These are phyloP conservation scores for Hippolais icterina DNA, from an alignment of 2,113 vertebrate genomes.

Conservation along the genomic window DNA sequence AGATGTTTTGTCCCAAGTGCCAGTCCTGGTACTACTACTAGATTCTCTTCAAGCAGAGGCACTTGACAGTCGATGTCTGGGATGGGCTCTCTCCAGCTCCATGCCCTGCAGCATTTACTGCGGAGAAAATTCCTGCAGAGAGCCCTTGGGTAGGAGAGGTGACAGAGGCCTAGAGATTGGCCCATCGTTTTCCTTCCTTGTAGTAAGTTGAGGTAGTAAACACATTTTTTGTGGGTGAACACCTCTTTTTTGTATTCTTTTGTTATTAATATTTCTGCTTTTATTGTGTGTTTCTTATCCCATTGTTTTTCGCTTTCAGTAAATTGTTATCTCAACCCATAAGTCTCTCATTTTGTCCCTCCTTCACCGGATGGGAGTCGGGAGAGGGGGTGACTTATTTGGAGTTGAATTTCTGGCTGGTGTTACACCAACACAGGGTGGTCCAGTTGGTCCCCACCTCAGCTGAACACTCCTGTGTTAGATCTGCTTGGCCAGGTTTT, in stretches of 20 bases:
- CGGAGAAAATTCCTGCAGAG: neutral
- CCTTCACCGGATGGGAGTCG: rapidly evolving
- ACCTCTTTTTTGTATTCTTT: neutral
- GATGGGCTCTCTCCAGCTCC: neutral
- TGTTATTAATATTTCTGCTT: neutral
- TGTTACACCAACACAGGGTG: neutral
- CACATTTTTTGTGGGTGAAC: neutral
- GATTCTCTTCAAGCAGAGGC: neutral
- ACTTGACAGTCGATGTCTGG: neutral
- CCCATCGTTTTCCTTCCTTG: neutral
- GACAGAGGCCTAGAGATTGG: neutral
- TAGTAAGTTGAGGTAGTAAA: neutral
- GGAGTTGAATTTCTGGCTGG: neutral
- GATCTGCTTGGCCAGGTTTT: neutral
- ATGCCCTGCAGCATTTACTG: neutral
- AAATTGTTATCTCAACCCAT: neutral
- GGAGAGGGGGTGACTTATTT: neutral
- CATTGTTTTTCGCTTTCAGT: neutral
- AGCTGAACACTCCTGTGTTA: neutral
- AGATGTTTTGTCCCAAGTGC: neutral
- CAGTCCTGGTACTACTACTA: neutral
- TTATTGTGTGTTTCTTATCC: neutral
- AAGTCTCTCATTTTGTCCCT: neutral
- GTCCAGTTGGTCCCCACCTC: neutral
- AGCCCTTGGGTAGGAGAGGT: neutral